Conservation (phyloP, 2,113 vertebrate genomes). For the Monopterus albus region DNA sequence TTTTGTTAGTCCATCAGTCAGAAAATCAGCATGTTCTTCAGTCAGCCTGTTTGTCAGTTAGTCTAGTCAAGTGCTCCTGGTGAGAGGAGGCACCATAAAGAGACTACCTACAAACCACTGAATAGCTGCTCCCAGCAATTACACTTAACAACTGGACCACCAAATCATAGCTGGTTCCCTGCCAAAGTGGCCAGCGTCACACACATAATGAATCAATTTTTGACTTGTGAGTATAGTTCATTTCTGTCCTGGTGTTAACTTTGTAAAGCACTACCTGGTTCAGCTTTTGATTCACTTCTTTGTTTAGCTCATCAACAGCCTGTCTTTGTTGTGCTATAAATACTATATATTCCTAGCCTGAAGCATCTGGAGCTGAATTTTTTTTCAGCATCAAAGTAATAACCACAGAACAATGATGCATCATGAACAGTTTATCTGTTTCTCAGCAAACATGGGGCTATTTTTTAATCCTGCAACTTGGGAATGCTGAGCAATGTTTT, state of each 20-base stretch:
- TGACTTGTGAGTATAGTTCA: slow-evolving; percentile 22
- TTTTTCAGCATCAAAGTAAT: slow-evolving; percentile 68
- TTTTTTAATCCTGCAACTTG: slow-evolving; percentile 29
- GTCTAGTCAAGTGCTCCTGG: background rate
- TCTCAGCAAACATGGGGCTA: slow-evolving; percentile 37
- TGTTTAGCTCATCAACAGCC: slow-evolving; percentile 65
- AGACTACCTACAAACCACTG: background rate
- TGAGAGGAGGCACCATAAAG: slow-evolving; percentile 11
- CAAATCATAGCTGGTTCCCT: background rate
- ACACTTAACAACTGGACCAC: background rate
- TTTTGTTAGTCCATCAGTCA: slow-evolving; percentile 35
- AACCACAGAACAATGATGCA: slow-evolving; percentile 64
- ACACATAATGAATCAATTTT: slow-evolving; percentile 9
- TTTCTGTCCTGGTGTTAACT: slow-evolving; percentile 36
- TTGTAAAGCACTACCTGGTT: slow-evolving; percentile 53
- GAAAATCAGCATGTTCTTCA: slow-evolving; percentile 32
- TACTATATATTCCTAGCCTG: slow-evolving; percentile 63
- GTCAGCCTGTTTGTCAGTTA: slow-evolving; percentile 12
- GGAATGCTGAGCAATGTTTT: slow-evolving; percentile 51
- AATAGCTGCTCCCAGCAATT: background rate
- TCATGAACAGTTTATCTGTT: slow-evolving; percentile 65
- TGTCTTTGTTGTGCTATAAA: slow-evolving; percentile 63
- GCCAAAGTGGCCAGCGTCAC: background rate
- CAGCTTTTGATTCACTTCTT: slow-evolving; percentile 53
- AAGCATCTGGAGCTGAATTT: slow-evolving; percentile 62